A percentile compares a stretch with the other conserved stretches of the same genome.
These are phyloP conservation scores for Capitella teleta DNA, from an alignment of 1,140 invertebrate genomes.

Conservation along the genomic window DNA sequence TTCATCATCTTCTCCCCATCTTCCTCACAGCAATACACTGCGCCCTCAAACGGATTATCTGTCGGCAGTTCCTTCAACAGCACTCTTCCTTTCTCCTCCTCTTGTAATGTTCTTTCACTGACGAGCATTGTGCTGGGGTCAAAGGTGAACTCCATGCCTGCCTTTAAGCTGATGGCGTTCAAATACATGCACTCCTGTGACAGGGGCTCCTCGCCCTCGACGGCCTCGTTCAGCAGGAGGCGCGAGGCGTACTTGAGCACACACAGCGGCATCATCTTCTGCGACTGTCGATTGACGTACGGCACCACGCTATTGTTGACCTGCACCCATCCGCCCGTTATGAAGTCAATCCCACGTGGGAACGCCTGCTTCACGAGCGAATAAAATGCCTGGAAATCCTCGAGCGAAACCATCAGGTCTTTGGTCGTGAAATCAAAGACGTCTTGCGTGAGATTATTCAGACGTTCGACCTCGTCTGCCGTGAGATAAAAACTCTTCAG, in stretches of 20 bases:
- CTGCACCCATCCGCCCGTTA: slow-evolving; percentile 3
- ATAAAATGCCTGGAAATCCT: background rate
- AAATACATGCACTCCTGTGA: background rate
- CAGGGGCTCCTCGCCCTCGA: background rate
- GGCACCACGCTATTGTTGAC: slow-evolving; percentile 9
- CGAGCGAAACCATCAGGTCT: background rate
- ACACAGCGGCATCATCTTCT: background rate
- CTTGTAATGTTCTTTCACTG: background rate
- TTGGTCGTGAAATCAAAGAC: background rate
- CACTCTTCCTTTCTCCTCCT: background rate
- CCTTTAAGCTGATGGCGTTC: background rate
- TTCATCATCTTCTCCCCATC: too few relatives aligned
- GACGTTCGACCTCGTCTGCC: background rate
- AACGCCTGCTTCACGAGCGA: background rate
- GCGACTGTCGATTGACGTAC: background rate
- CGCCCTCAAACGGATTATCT: background rate
- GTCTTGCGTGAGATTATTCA: background rate
- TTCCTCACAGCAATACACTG: too few relatives aligned
- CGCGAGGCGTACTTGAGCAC: background rate
- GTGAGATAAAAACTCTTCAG: background rate
- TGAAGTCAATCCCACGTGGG: too few relatives aligned
- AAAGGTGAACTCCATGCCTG: background rate
- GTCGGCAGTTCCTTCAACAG: background rate
- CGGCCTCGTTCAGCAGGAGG: background rate
- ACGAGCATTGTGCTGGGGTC: background rate